Evolutionary conservation across 2,797 vertebrate genomes (phyloP).

Genomic region (Meriones psammophilus): DNA sequence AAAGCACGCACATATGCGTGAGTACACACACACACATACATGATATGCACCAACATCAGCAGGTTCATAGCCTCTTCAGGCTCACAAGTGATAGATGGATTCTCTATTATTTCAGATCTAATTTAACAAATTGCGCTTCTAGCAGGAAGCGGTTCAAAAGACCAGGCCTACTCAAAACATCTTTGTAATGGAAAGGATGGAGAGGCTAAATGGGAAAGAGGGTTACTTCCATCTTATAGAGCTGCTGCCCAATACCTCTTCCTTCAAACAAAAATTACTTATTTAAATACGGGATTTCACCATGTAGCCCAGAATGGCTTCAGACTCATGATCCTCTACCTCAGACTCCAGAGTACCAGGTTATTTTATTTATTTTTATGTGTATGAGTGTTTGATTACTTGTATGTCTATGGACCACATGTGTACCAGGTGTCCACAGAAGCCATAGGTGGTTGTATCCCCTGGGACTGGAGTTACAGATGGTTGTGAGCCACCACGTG

Average conservation of each 20-base stretch:
- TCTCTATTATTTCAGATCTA: slow-evolving; percentile 24
- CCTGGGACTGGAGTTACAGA: not conserved
- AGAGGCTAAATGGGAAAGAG: not conserved
- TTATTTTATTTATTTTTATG: not conserved
- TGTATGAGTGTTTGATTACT: not conserved
- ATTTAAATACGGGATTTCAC: not conserved
- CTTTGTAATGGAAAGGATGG: slow-evolving; percentile 15
- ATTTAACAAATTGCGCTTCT: not conserved
- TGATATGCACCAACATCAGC: not conserved
- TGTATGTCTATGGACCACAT: not conserved
- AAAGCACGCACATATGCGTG: not conserved
- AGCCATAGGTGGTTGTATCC: not conserved
- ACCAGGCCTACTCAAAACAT: not conserved
- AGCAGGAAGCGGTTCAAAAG: slow-evolving; percentile 47
- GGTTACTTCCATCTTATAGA: not conserved
- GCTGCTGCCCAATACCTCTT: not conserved
- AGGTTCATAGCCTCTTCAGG: not conserved
- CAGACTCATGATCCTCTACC: not conserved
- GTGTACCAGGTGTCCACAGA: not conserved
- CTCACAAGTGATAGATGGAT: not conserved
- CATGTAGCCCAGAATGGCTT: not conserved
- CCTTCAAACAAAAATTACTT: not conserved
- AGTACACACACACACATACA: too few relatives aligned
- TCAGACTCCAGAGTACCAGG: not conserved
- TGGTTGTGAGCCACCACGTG: not conserved